Conservation (phyloP, 2,797 vertebrate genomes). For the Pipistrellus pygmaeus region DNA sequence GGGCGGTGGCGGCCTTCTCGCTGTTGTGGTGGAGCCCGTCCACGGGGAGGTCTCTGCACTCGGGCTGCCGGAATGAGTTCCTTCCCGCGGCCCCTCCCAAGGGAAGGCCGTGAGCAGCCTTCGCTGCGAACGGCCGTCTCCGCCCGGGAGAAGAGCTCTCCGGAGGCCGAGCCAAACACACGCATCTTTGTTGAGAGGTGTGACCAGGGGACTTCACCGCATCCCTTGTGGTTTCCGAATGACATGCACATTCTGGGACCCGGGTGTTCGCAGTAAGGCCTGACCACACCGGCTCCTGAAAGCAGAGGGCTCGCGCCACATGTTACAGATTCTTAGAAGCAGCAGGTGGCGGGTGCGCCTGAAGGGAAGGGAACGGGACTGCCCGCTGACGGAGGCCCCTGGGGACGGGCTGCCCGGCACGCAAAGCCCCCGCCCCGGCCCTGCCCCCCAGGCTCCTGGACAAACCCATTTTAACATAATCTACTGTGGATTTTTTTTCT, state of each 20-base stretch:
- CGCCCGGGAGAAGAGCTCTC: slow-evolving; percentile 59
- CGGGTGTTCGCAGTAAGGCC: slow-evolving; percentile 80
- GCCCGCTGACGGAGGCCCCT: neutral
- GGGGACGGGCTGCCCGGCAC: neutral
- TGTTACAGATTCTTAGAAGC: slow-evolving; percentile 77
- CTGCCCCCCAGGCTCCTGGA: neutral
- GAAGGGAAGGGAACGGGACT: neutral
- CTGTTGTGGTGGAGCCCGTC: neutral
- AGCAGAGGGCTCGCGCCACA: slow-evolving; percentile 59
- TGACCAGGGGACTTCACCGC: slow-evolving; percentile 73
- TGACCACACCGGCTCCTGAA: slow-evolving; percentile 76
- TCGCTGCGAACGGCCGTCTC: slow-evolving; percentile 59
- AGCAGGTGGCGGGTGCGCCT: neutral
- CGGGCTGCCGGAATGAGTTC: slow-evolving; percentile 47
- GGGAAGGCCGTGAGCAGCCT: slow-evolving; percentile 49
- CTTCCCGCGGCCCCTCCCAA: slow-evolving; percentile 54
- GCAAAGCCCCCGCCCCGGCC: neutral
- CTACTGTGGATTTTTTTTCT: neutral
- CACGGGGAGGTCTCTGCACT: slow-evolving; percentile 50
- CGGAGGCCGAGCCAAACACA: slow-evolving; percentile 64
- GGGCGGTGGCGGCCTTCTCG: neutral
- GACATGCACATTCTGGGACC: slow-evolving; percentile 68
- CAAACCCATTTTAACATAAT: slow-evolving; percentile 13
- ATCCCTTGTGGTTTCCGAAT: slow-evolving; percentile 80
- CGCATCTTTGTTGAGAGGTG: slow-evolving; percentile 74